Percentiles rank a stretch among this genome's conserved stretches.
Evolutionary conservation across 2,797 vertebrate genomes (phyloP).

Genomic region (Crypturellus tataupa): DNA sequence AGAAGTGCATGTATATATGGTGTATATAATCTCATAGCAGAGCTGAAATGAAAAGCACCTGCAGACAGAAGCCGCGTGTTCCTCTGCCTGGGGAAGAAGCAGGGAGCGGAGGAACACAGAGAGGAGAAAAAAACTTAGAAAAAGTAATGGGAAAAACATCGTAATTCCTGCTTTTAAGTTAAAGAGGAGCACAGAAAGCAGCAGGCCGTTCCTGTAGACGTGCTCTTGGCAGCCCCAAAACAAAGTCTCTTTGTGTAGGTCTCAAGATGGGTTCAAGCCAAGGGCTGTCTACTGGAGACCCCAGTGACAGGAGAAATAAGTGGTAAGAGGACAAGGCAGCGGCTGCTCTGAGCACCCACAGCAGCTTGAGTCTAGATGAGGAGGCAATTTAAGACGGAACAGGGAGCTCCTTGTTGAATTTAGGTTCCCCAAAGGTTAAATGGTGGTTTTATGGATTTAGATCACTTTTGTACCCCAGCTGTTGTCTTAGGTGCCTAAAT

Average conservation of each 20-base stretch:
- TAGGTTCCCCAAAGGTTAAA: conserved; percentile 12
- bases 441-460: conserved; percentile 3
- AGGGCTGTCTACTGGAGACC: background rate
- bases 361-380: background rate
- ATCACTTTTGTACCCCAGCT: background rate
- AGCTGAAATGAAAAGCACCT: background rate
- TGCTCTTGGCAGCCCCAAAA: background rate
- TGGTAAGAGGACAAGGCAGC: background rate
- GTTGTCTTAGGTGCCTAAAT: conserved; percentile 37
- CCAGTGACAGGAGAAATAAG: background rate
- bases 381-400: background rate
- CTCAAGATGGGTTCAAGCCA: background rate
- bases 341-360: background rate
- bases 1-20: background rate
- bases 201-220: background rate
- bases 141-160: background rate
- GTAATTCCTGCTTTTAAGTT: background rate
- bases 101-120: background rate
- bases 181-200: background rate
- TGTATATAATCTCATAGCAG: background rate
- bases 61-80: background rate
- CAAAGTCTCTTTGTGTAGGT: background rate
- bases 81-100: background rate
- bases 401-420: background rate
- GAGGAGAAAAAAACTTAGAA: background rate